Percentiles rank a stretch among this genome's conserved stretches.
Conservation (phyloP, 1,140 invertebrate species). For the Ridgeia piscesae region DNA sequence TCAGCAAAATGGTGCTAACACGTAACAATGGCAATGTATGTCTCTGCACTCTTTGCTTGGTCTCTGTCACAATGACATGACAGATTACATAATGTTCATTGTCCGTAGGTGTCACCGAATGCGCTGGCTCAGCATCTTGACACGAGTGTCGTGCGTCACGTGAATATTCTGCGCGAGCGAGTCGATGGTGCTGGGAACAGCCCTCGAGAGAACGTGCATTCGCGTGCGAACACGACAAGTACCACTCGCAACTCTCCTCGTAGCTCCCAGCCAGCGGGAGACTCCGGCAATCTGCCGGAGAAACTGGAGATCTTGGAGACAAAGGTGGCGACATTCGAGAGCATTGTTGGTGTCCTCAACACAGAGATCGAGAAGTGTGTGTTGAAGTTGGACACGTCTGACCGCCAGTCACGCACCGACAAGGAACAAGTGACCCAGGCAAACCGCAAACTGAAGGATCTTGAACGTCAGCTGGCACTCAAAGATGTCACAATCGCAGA, state of each 20-base stretch:
- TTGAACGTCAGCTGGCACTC: background rate
- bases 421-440: background rate
- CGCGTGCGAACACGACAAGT: background rate
- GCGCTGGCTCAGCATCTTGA: background rate
- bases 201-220: background rate
- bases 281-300: background rate
- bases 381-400: background rate
- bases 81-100: too few relatives aligned
- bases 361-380: background rate
- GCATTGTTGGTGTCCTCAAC: background rate
- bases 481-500: conserved; percentile 20
- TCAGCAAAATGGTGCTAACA: too few relatives aligned
- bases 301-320: background rate
- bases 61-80: too few relatives aligned
- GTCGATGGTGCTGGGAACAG: background rate
- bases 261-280: background rate
- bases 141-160: background rate
- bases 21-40: background rate
- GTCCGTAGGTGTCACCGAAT: background rate
- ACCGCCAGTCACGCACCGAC: background rate
- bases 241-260: background rate
- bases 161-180: background rate
- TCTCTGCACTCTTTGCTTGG: background rate
- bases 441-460: background rate
- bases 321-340: conserved; percentile 6